phyloP scores from a whole-genome alignment of 2,888 invertebrate genomes.

The Temnothorax unifasciatus region DNA sequence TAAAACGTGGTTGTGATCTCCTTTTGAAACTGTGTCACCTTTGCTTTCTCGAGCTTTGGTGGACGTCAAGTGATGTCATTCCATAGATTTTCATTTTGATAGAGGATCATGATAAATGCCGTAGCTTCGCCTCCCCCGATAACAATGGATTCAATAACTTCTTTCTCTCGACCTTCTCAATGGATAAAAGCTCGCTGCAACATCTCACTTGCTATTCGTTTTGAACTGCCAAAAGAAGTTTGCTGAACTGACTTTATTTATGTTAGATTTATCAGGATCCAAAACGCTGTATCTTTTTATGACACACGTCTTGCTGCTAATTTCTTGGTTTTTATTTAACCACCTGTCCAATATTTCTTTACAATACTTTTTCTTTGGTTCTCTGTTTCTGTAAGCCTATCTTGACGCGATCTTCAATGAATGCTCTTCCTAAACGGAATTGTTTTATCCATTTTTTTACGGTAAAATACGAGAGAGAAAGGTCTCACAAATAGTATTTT shows the following conservation, averaged over 20 bases:
- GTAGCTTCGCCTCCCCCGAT: not conserved
- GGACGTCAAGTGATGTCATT: not conserved
- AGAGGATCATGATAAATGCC: not conserved
- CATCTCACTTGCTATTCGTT: not conserved
- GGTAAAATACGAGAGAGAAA: not conserved
- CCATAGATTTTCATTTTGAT: not conserved
- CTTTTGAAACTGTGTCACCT: constrained; percentile 1
- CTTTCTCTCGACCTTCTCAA: not conserved
- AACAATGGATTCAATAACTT: constrained; percentile 24
- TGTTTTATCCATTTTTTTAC: not conserved
- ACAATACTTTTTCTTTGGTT: not conserved
- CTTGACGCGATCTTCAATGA: not conserved
- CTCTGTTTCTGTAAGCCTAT: not conserved
- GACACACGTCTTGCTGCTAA: not conserved
- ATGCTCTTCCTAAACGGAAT: not conserved
- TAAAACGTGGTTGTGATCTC: not conserved
- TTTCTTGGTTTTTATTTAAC: not conserved
- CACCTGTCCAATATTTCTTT: not conserved
- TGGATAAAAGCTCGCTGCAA: not conserved
- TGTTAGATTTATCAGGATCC: not conserved
- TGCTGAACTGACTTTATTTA: not conserved
- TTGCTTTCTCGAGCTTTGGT: not conserved
- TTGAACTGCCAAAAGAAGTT: not conserved
- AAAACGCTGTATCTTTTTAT: not conserved
- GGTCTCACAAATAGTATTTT: not conserved